Base-by-base conservation (phyloP, 2,888 invertebrate genomes). In the Pachliopta kotzebuea region DNA sequence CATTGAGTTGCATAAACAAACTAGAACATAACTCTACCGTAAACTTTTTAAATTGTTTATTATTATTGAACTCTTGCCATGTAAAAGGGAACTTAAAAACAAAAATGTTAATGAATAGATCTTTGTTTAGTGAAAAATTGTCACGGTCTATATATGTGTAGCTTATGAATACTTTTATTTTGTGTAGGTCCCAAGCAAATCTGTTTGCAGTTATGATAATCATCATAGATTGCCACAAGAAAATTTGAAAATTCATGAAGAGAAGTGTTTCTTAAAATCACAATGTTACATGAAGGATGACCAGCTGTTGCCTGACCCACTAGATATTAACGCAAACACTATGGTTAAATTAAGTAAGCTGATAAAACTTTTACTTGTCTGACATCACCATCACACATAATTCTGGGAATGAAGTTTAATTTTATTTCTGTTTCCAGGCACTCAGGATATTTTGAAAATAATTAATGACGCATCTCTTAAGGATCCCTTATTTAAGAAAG, bases 261-360 rank as follows among this genome's bases (percentile, higher is more conserved):
- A 69, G 11, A 63, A 73, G 57, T 90, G 90, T 66, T 72, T 72
- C 63, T 67, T 86, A 29, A 77, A 70, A 52, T 72, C 69, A 42
- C 74, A 83, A 60, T 85, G 84, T 1, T 90, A 90, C 63, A 61
- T 56, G 2, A 70, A 72, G 49, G 74, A 80, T 1, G 84, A 85
- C 42, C 56, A 66, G 8, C 68, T 88, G 17, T 69, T 90, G n/a
- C 88, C 89, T 11, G 85, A 87, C 9, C 79, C 84, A 26, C 45
- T 79, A 6, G 76, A 85, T 55, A 55, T 68, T 11, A 68, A 75
- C 58, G 72, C 79, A 8, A 72, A 65, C 4, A 83, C 85, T 23
- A 68, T 85, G 14, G 77, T 89, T 1, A 86, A 81, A 80, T 73
- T 86, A 17, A 71, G 90, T 90, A 83, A 70, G 66, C 66, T 66